Conservation (phyloP, 2,888 invertebrate species). For the Colostygia pectinataria region DNA sequence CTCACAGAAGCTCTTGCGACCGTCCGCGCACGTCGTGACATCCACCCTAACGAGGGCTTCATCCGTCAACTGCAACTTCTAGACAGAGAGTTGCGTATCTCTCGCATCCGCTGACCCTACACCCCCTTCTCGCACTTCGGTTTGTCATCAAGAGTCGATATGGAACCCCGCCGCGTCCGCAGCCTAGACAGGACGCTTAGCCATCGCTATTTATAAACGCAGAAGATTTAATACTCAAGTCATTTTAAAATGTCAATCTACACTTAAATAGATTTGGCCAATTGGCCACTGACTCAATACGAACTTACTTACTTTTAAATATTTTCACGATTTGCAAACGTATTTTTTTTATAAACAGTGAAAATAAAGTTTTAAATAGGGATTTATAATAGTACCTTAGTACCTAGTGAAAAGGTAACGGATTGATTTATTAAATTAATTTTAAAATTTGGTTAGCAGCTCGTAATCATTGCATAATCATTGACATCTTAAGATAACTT, state of each 20-base stretch:
- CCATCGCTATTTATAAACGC: constrained; percentile 32
- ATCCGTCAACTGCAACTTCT: constrained; percentile 89
- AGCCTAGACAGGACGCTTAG: constrained; percentile 62
- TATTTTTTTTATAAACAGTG: too few species aligned
- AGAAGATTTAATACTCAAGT: not conserved
- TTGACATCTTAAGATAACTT: constrained; percentile 16
- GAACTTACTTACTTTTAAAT: too few species aligned
- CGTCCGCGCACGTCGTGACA: constrained; percentile 87
- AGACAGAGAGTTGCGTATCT: constrained; percentile 82
- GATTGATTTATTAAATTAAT: too few species aligned
- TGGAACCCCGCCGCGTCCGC: constrained; percentile 50
- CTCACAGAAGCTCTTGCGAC: constrained; percentile 88
- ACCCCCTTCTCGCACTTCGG: constrained; percentile 58
- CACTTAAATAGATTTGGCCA: too few species aligned
- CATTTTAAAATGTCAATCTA: constrained; percentile 11
- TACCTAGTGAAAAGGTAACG: too few species aligned
- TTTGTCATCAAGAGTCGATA: constrained; percentile 39
- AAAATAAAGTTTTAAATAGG: too few species aligned
- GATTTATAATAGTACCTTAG: too few species aligned
- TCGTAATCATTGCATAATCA: too few species aligned
- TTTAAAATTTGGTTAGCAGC: too few species aligned
- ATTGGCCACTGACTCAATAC: too few species aligned
- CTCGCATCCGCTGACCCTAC: constrained; percentile 75
- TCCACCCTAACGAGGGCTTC: constrained; percentile 92
- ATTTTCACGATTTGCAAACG: too few species aligned